Evolutionary conservation across 92 coral and sea anemone species (phyloP), one percentile per base, ranked within the genome.

Genomic region (Siderastrea radians): DNA sequence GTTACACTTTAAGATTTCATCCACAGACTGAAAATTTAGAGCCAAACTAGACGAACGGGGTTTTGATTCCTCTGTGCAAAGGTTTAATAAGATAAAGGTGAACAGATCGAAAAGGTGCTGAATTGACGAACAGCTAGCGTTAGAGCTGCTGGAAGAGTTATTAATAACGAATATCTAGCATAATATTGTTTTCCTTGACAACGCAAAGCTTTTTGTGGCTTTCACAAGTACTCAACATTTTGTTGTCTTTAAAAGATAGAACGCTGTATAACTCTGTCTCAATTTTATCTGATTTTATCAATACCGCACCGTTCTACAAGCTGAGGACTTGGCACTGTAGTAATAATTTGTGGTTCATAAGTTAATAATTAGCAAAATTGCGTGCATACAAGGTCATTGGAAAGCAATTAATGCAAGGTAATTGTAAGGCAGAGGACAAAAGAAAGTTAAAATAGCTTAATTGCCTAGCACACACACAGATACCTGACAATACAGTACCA

Each of bases 351-450:
- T 49, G 60, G 54, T 55, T 54, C 49, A 2, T 0, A 44, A 54
- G 80, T 76, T 51, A 67, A 66, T 46, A 12, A 70, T 70, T 70
- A 48, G 17, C 19, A 14, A 12, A 66, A 51, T 44, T 80, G 64
- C 74, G 67, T 55, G 85, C 51, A 54, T 66, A 49, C 13, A 44
- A 60, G 76, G 46, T 49, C 52, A 68, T 68, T 44, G 14, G 76
- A 2, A 68, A 67, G 45, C 66, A 53, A 81, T 68, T 68, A 67
- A 81, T 15, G 60, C 52, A 49, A 38, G 55, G 53, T 68, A 52
- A 68, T 81, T 81, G 85, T 81, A 65, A 26, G 13, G 54, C 76
- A 54, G 26, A 16, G 66, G 49, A 65, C 61, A 79, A n/a, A 50
- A 74, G 8, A 79, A 26, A n/a, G 3, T 4, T 6, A 45, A 68